phyloP scores from a whole-genome alignment of 2,888 invertebrate genomes.

The Amiota minor region DNA sequence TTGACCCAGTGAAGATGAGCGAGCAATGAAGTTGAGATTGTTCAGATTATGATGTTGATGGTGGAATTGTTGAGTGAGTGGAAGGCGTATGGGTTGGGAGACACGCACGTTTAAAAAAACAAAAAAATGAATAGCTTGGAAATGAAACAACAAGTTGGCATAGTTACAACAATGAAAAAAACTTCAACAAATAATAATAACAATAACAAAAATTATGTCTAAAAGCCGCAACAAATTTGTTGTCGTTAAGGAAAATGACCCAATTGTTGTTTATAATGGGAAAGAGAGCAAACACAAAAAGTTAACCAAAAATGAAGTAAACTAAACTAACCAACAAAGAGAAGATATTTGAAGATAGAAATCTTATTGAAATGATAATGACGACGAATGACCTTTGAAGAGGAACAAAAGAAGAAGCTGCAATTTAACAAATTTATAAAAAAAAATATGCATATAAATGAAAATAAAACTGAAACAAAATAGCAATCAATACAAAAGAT shows the following conservation, averaged over 20 bases:
- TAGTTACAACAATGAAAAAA: conserved; percentile 11
- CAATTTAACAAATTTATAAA: neutral
- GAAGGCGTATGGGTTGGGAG: neutral
- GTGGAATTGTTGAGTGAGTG: neutral
- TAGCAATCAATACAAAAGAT: neutral
- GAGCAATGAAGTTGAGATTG: too few relatives aligned
- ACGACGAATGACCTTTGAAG: conserved; percentile 12
- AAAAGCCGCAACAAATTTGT: conserved; percentile 20
- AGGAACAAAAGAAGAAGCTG: neutral
- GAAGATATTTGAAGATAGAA: too few relatives aligned
- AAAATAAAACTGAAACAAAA: neutral
- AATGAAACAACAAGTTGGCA: conserved; percentile 6
- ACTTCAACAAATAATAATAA: neutral
- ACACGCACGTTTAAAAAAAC: neutral
- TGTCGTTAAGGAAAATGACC: neutral
- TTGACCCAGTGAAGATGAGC: neutral
- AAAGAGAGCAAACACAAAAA: too few relatives aligned
- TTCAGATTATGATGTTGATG: neutral
- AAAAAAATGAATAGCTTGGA: neutral
- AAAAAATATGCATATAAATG: too few relatives aligned
- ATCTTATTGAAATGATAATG: neutral
- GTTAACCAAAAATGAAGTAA: conserved; percentile 11
- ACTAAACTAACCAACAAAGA: too few relatives aligned
- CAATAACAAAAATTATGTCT: neutral
- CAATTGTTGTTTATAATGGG: neutral